A percentile compares a stretch with the other conserved stretches of the same genome.
phyloP scores from a whole-genome alignment of 1,140 invertebrate species.

The Ptiloglossa arizonensis region DNA sequence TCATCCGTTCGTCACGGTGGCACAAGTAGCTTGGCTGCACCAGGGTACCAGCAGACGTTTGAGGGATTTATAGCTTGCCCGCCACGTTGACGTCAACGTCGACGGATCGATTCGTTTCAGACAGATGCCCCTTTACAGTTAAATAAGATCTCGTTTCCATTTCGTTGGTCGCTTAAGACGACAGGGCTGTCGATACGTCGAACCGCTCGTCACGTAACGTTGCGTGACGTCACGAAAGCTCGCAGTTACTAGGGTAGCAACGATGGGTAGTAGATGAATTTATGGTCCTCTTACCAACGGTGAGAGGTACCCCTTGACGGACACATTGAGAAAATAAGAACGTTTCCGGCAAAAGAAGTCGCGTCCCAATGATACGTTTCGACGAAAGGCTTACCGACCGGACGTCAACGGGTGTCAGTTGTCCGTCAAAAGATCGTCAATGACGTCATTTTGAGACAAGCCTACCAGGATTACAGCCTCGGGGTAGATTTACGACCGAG shows the following conservation, averaged over 20 bases:
- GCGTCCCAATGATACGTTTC: conserved; percentile 11
- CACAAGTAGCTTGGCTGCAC: conserved; percentile 76
- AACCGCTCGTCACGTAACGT: conserved; percentile 56
- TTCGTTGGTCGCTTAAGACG: not conserved
- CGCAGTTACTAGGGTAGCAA: conserved; percentile 77
- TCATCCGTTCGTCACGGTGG: conserved; percentile 81
- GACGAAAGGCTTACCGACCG: not conserved
- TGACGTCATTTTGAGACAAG: conserved; percentile 81
- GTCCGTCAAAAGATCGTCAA: conserved; percentile 80
- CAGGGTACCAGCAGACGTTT: conserved; percentile 81
- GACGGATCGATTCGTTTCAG: conserved; percentile 18
- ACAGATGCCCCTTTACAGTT: not conserved
- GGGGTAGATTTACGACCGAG: conserved; percentile 80
- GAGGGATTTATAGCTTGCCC: conserved; percentile 79
- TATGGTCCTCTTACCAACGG: conserved; percentile 58
- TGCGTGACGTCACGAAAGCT: conserved; percentile 76
- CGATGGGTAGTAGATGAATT: conserved; percentile 72
- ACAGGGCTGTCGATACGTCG: conserved; percentile 39
- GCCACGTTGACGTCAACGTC: conserved; percentile 50
- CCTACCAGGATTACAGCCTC: conserved; percentile 81
- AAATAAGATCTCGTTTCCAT: not conserved
- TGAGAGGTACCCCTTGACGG: conserved; percentile 33
- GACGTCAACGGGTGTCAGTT: conserved; percentile 69
- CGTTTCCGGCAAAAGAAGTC: conserved; percentile 16
- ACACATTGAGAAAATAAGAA: conserved; percentile 32